A percentile compares a stretch with the other conserved stretches of the same genome.
Evolutionary conservation across 2,888 invertebrate species (phyloP).

Genomic region (Drosophila villosipedis): DNA sequence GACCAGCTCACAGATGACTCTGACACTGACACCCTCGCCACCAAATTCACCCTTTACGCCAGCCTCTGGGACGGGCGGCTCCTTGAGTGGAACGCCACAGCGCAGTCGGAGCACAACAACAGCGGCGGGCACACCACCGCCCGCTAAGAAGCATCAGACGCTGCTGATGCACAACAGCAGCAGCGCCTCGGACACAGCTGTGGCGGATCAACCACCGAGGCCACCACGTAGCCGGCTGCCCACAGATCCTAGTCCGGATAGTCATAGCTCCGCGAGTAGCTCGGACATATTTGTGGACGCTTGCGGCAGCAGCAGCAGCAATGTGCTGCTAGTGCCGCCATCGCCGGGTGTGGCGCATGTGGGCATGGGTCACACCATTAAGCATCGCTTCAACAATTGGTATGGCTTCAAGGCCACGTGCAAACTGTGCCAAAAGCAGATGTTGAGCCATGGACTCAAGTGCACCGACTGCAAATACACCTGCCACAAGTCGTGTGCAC

Average conservation of each 20-base stretch:
- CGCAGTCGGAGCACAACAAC: constrained; percentile 69
- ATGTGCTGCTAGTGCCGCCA: constrained; percentile 86
- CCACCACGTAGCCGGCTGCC: constrained; percentile 82
- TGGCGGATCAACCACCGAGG: constrained; percentile 54
- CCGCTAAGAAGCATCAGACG: constrained; percentile 90
- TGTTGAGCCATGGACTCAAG: constrained; percentile 92
- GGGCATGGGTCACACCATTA: constrained; percentile 94
- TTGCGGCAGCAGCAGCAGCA: constrained; percentile 64
- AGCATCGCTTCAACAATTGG: constrained; percentile 95
- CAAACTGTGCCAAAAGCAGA: constrained; percentile 95
- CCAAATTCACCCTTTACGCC: constrained; percentile 84
- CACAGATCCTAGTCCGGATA: constrained; percentile 85
- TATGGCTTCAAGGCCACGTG: constrained; percentile 95
- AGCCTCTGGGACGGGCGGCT: constrained; percentile 45
- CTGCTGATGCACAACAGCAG: constrained; percentile 80
- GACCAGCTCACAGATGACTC: constrained; percentile 76
- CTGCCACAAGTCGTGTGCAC: constrained; percentile 91
- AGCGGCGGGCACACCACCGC: constrained; percentile 89
- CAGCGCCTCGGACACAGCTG: constrained; percentile 36
- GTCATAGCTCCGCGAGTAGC: constrained; percentile 83
- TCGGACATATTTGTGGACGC: constrained; percentile 81
- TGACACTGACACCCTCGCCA: constrained; percentile 85
- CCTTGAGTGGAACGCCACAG: constrained; percentile 80
- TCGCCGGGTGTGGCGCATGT: constrained; percentile 92
- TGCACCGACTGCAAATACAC: constrained; percentile 98